Conservation (phyloP, 92 coral and sea anemone species). For the Nematostella vectensis region DNA sequence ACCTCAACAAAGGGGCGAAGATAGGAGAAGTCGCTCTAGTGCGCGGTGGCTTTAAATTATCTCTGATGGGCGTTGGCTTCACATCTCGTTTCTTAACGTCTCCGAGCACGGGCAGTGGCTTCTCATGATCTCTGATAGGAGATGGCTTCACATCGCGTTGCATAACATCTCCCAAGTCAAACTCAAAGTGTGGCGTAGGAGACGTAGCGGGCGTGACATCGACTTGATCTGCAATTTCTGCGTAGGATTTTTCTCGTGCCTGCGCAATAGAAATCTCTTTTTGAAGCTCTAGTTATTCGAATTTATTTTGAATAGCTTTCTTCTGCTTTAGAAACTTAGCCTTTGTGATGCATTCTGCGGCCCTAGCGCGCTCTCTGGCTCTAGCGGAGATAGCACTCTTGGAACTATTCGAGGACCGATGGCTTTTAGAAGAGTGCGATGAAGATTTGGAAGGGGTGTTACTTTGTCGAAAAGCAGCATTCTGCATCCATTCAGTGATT, state of each 20-base stretch:
- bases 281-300: too few relatives aligned
- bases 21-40: neutral
- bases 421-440: neutral
- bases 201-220: neutral
- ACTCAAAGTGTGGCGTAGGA: neutral
- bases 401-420: neutral
- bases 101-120: neutral
- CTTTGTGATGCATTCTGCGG: too few relatives aligned
- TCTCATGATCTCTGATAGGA: neutral
- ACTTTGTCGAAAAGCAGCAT: neutral
- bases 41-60: neutral
- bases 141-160: neutral
- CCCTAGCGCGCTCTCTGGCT: neutral
- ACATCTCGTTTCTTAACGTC: conserved; percentile 7
- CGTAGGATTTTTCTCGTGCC: too few relatives aligned
- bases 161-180: neutral
- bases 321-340: too few relatives aligned
- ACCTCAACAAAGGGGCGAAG: neutral
- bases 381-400: conserved; percentile 1
- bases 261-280: too few relatives aligned
- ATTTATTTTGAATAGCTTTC: too few relatives aligned
- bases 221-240: too few relatives aligned
- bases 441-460: neutral
- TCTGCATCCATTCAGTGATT: neutral
- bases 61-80: neutral